These are phyloP conservation scores for Sinocyclocheilus maitianheensis DNA, from an alignment of 2,113 vertebrate species.

Conservation along the genomic window DNA sequence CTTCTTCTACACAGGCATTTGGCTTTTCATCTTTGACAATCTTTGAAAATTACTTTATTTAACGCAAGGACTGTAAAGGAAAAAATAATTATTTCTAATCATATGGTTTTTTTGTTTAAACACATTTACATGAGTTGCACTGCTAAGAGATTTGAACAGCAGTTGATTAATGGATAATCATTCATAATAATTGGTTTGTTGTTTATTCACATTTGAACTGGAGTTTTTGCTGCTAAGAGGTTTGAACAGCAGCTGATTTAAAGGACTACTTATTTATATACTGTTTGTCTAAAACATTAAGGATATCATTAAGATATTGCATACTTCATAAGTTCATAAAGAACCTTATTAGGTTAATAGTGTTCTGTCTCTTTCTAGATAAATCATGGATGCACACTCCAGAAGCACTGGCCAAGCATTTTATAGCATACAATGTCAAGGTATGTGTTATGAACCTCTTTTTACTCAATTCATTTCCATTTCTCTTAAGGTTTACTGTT, in stretches of 20 bases:
- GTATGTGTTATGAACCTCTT: constrained; percentile 74
- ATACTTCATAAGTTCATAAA: constrained; percentile 24
- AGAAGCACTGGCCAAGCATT: constrained; percentile 96
- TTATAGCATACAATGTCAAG: constrained; percentile 96
- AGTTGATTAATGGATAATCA: neutral
- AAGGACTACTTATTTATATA: neutral
- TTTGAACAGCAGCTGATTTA: neutral
- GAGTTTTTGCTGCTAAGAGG: neutral
- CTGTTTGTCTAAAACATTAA: neutral
- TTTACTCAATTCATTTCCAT: neutral
- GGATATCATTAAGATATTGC: neutral
- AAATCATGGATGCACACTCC: constrained; percentile 99
- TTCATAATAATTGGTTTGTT: neutral
- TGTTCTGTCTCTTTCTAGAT: constrained; percentile 84
- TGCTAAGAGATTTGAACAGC: neutral
- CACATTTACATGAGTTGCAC: neutral
- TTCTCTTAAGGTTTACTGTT: neutral
- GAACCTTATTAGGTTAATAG: constrained; percentile 16
- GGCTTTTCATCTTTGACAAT: neutral
- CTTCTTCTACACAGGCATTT: neutral
- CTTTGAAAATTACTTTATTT: neutral
- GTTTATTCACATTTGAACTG: neutral
- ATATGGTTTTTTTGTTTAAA: neutral
- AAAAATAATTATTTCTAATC: neutral
- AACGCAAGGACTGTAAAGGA: neutral